Evolutionary conservation across 1,140 invertebrate species (phyloP), one percentile per base, ranked within the genome.

Genomic region (Agrypnia vestita): DNA sequence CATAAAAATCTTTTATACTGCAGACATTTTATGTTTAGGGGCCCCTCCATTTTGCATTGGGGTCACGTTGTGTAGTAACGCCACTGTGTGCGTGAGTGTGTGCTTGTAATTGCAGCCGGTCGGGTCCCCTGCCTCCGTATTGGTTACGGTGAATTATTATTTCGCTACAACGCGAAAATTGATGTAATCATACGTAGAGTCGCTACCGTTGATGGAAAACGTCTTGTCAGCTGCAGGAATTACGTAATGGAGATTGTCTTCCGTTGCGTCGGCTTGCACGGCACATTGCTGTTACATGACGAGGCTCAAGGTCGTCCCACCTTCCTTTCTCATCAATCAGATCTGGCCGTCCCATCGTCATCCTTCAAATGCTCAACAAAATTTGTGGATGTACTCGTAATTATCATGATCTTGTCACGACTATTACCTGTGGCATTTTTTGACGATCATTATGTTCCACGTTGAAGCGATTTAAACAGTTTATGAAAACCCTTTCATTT

Each of bases 61-160:
- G n/a, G n/a, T n/a, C n/a, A n/a, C n/a, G n/a, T n/a, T n/a, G n/a
- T n/a, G n/a, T n/a, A n/a, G n/a, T n/a, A n/a, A n/a, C n/a, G n/a
- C n/a, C n/a, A n/a, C n/a, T n/a, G n/a, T n/a, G 25, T 35, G 25
- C 25, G 25, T 9, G 1, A 51, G 11, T 51, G 49, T 51, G 49
- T 51, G 49, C 1, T 3, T 15, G 21, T 62, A 62, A 43, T 62
- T 21, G 35, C 61, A 9, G 0, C 1, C 25, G 0, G 61, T 43
- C 21, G 11, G 19, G 55, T 59, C 7, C 21, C 35, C 35, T 64
- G 61, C 61, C 35, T 59, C 55, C 21, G 55, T 59, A 59, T 59
- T 43, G 61, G 61, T 43, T 64, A 43, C 61, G 61, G 61, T 59
- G 61, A 43, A n/a, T 64, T 64, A 64, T 64, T 64, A 64, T 64